Percentiles rank a stretch among this genome's conserved stretches.
Evolutionary conservation across 2,113 vertebrate genomes (phyloP).

Genomic region (Coturnix japonica): DNA sequence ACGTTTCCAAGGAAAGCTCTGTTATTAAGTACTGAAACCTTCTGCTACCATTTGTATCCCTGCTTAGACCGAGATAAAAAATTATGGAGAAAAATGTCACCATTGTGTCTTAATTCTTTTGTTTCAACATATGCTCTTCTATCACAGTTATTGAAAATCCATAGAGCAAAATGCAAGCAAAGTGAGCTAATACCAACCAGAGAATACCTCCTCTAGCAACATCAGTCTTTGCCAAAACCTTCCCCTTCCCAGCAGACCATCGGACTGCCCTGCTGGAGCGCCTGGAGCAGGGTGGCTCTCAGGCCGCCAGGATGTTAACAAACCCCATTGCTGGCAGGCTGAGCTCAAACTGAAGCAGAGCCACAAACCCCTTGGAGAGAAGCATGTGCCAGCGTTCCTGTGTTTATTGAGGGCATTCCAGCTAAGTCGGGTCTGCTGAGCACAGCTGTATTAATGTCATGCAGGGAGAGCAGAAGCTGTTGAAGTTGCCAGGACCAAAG

Average conservation of each 20-base stretch:
- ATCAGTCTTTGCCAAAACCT: background rate
- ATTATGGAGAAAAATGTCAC: slow-evolving; percentile 10
- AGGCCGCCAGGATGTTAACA: background rate
- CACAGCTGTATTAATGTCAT: background rate
- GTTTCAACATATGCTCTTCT: background rate
- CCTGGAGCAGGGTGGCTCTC: background rate
- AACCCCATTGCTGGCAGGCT: background rate
- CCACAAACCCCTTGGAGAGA: background rate
- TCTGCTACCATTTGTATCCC: background rate
- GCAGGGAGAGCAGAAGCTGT: background rate
- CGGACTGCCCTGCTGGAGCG: rapidly evolving
- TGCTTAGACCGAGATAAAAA: background rate
- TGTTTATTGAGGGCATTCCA: background rate
- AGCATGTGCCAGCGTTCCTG: slow-evolving; percentile 14
- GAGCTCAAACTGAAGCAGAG: background rate
- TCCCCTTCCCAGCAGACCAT: rapidly evolving
- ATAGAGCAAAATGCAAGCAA: background rate
- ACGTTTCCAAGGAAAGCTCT: background rate
- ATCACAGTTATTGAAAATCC: background rate
- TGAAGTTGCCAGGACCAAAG: background rate
- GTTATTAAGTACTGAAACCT: background rate
- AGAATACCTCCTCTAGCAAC: background rate
- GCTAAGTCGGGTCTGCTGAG: background rate
- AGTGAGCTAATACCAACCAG: background rate
- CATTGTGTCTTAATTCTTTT: background rate